Base-by-base conservation (phyloP, 2,113 vertebrate genomes). In the Cololabis saira region DNA sequence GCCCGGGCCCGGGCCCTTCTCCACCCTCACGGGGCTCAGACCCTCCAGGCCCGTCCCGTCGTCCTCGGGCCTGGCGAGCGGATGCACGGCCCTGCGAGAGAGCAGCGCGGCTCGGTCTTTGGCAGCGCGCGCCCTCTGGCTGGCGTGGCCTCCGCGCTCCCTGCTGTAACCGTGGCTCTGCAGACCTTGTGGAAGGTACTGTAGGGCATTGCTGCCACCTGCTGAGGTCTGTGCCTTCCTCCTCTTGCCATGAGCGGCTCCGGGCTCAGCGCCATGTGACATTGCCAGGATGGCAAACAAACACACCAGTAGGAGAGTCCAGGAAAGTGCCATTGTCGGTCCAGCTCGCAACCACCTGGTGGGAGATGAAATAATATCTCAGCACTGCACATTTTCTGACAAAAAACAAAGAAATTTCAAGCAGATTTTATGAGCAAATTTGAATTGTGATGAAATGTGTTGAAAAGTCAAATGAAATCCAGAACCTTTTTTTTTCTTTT, bases 21-120 rank as follows among this genome's bases (percentile, higher is more conserved):
- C 94, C 71, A 93, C 87, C 17, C 82, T 65, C n/a, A 92, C 93
- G 0, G 93, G 92, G 42, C 85, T 89, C 82, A 94, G 66, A 0
- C 92, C 91, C 10, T 93, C 93, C 48, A 81, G 81, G 58, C 89
- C 92, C 1, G 85, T 83, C 68, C 86, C 74, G 10, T 94, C 92
- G 21, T 95, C 95, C 83, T 89, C 89, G 0, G 33, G 87, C 45
- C 19, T 85, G 30, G 86, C 81, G 30, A 82, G 60, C 0, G 83
- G 81, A 17, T 86, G 87, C 37, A 80, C 42, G 16, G 86, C 52
- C 60, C 86, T 78, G 68, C 60, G 91, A 24, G 91, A 85, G 15
- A 76, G 80, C 30, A 80, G 40, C 13, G 80, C 81, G 14, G 85
- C 74, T 1, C 83, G 82, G 24, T 67, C 76, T 42, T 54, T 88